A percentile compares a stretch with the other conserved stretches of the same genome.
Evolutionary conservation across 2,113 vertebrate genomes (phyloP).

Genomic region (Cyanoderma ruficeps): DNA sequence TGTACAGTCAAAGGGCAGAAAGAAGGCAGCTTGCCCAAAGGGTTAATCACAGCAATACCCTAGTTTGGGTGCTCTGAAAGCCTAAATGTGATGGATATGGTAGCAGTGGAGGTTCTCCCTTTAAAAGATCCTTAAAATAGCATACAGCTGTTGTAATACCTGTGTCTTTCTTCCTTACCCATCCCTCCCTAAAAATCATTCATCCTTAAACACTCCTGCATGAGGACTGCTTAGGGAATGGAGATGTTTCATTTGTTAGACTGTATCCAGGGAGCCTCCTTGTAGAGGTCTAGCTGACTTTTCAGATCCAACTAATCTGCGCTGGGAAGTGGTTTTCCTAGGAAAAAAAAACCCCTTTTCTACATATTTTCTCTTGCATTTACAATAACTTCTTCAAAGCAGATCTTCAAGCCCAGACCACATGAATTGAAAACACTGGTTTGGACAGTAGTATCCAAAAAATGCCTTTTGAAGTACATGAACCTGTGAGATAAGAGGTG

Average conservation of each 20-base stretch:
- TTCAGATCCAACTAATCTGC: not conserved
- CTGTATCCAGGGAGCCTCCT: not conserved
- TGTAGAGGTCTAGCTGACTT: not conserved
- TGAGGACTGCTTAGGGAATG: not conserved
- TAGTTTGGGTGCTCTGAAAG: not conserved
- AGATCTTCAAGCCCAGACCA: not conserved
- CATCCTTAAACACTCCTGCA: not conserved
- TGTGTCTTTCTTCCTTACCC: not conserved
- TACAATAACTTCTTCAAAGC: not conserved
- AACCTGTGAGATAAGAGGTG: not conserved
- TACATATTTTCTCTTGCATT: not conserved
- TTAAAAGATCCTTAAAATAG: not conserved
- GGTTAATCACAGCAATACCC: not conserved
- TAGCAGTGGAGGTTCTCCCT: not conserved
- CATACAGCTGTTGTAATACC: not conserved
- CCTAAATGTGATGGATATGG: not conserved
- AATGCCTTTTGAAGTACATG: not conserved
- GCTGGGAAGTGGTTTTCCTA: not conserved
- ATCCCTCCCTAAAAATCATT: not conserved
- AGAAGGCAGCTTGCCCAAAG: not conserved
- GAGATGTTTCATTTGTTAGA: not conserved
- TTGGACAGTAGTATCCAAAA: not conserved
- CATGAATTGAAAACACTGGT: not conserved
- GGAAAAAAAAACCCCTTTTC: not conserved
- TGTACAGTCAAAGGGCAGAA: not conserved